Evolutionary conservation across 2,113 vertebrate genomes (phyloP).

Genomic region (Laticauda colubrina): DNA sequence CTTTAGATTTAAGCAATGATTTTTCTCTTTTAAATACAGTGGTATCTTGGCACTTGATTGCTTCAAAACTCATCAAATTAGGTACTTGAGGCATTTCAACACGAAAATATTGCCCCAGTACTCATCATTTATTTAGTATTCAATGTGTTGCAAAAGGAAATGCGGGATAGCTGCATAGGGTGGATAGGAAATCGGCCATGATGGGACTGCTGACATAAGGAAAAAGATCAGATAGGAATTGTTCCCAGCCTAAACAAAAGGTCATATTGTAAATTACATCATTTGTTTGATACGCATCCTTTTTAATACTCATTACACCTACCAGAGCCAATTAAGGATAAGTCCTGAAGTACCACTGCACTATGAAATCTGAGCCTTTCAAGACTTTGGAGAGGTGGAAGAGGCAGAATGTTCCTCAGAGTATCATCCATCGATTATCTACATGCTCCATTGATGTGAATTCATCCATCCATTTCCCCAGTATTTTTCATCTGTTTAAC

Average conservation of each 20-base stretch:
- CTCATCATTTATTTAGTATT: too few species aligned
- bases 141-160: neutral
- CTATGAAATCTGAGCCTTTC: neutral
- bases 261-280: too few species aligned
- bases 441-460: neutral
- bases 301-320: too few species aligned
- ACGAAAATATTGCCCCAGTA: too few species aligned
- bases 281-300: too few species aligned
- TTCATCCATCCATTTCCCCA: neutral
- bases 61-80: too few species aligned
- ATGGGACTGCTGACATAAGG: too few species aligned
- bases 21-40: neutral
- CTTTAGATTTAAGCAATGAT: neutral
- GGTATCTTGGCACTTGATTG: neutral
- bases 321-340: too few species aligned
- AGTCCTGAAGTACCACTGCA: too few species aligned
- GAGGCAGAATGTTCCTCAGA: neutral
- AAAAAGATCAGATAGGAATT: too few species aligned
- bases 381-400: neutral
- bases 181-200: neutral
- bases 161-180: neutral
- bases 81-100: too few species aligned
- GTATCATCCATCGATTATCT: neutral
- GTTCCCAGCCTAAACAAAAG: too few species aligned
- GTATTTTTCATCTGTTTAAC: neutral